These are phyloP conservation scores for Poecilia velifera DNA, from an alignment of 2,797 vertebrate species.

Conservation along the genomic window DNA sequence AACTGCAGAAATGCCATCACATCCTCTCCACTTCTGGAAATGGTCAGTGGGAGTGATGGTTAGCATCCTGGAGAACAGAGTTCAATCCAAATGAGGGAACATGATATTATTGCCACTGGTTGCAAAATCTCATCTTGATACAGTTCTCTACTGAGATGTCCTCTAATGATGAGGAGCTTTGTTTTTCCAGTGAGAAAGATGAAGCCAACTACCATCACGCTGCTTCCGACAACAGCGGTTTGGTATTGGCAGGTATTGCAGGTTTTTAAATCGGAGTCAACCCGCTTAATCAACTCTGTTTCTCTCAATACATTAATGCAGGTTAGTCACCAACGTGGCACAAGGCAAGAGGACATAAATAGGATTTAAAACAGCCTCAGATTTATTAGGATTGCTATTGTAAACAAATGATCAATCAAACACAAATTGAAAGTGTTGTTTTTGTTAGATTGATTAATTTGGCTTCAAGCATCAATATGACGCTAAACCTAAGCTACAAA, in stretches of 20 bases:
- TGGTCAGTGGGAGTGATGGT: neutral
- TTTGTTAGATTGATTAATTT: neutral
- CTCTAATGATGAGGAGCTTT: neutral
- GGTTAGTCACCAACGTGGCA: neutral
- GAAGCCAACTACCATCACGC: neutral
- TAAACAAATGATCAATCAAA: neutral
- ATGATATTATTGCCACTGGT: neutral
- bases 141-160: neutral
- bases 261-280: neutral
- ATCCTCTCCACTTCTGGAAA: neutral
- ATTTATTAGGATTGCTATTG: neutral
- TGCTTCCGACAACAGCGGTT: neutral
- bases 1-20: neutral
- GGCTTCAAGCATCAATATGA: neutral
- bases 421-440: neutral
- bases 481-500: neutral
- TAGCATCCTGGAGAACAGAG: neutral
- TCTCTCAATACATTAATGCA: neutral
- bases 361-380: neutral
- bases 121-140: neutral
- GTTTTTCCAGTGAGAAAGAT: neutral
- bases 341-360: neutral
- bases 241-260: neutral
- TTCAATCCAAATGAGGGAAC: neutral
- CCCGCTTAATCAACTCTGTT: neutral